phyloP scores from a whole-genome alignment of 2,113 vertebrate species.

The Ginglymostoma cirratum region DNA sequence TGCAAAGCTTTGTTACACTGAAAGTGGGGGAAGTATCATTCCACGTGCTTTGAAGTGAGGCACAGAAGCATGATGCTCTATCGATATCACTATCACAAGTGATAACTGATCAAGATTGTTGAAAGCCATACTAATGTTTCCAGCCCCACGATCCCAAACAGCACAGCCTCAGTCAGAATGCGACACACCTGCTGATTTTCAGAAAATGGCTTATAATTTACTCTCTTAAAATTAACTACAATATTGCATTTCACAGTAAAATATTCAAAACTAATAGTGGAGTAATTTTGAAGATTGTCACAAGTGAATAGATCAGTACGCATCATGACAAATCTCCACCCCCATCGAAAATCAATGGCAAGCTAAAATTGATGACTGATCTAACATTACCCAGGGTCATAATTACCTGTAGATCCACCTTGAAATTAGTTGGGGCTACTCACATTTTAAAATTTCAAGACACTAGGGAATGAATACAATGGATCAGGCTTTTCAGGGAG shows the following conservation, averaged over 20 bases:
- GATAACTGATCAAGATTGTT: neutral
- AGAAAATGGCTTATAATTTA: neutral
- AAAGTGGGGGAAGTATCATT: neutral
- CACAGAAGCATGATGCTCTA: neutral
- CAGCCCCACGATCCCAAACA: neutral
- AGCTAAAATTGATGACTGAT: neutral
- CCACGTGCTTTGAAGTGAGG: neutral
- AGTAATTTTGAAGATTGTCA: neutral
- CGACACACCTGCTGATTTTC: neutral
- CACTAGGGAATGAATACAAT: neutral
- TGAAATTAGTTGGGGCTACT: neutral
- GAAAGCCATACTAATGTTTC: neutral
- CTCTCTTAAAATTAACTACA: neutral
- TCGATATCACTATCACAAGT: neutral
- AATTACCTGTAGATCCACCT: neutral
- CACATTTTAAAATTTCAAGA: neutral
- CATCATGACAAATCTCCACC: neutral
- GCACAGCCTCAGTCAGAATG: neutral
- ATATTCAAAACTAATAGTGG: neutral
- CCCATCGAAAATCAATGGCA: neutral
- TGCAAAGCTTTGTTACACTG: neutral
- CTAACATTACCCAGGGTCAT: neutral
- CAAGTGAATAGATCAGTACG: neutral
- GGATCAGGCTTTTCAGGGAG: neutral
- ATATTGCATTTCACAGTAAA: neutral